These are phyloP conservation scores for Ophioninae sp. DNA, from an alignment of 2,888 invertebrate genomes.

Conservation along the genomic window DNA sequence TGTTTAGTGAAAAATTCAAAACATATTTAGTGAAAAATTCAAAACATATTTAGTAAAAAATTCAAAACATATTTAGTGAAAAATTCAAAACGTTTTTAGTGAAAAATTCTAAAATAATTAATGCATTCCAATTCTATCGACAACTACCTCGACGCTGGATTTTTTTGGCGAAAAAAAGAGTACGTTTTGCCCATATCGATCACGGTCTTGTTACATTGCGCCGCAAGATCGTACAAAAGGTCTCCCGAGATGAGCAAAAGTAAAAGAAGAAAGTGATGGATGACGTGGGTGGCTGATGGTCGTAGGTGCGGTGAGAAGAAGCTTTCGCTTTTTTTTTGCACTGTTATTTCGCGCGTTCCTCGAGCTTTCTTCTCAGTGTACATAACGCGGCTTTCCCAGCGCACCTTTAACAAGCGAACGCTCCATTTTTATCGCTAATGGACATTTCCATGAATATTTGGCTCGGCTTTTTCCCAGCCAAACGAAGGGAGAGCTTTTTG, in stretches of 20 bases:
- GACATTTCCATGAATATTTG: conserved; percentile 57
- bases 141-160: not conserved
- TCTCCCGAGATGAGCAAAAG: not conserved
- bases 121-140: no score
- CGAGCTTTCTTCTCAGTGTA: conserved; percentile 23
- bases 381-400: conserved; percentile 11
- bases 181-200: conserved; percentile 3
- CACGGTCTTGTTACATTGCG: conserved; percentile 21
- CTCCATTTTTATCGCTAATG: conserved; percentile 54
- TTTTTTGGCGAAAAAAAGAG: conserved; percentile 23
- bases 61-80: no score
- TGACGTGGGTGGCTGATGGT: conserved; percentile 41
- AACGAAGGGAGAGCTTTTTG: conserved; percentile 21
- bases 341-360: conserved; percentile 13
- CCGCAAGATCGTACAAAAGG: conserved; percentile 13
- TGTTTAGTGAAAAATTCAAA: no score
- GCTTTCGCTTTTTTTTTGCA: conserved; percentile 11
- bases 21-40: no score
- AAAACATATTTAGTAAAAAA: no score
- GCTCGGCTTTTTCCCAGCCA: conserved; percentile 24
- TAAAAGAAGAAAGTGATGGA: conserved; percentile 3
- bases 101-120: no score
- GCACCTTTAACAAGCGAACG: conserved; percentile 39
- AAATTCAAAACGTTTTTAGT: no score
- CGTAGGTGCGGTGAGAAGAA: not conserved